phyloP scores from a whole-genome alignment of 1,140 invertebrate genomes.

The Lordiphosa clarofinis region DNA sequence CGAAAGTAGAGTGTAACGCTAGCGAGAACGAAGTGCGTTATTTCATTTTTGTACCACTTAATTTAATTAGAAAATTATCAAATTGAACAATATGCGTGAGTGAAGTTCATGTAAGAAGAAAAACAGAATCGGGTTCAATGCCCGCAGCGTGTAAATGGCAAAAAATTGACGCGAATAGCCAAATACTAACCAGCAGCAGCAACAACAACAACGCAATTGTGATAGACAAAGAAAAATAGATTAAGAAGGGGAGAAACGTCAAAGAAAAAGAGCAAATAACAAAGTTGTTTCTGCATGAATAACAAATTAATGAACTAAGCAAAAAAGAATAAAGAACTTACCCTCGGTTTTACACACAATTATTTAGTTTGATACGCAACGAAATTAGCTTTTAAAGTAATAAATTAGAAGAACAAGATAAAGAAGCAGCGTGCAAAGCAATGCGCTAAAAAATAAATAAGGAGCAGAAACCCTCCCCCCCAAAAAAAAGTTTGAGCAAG shows the following conservation, averaged over 20 bases:
- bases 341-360: slow-evolving; percentile 46
- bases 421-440: slow-evolving; percentile 34
- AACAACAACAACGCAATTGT: slow-evolving; percentile 74
- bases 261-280: slow-evolving; percentile 24
- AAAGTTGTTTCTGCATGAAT: slow-evolving; percentile 31
- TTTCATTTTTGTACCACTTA: slow-evolving; percentile 72
- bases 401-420: slow-evolving; percentile 27
- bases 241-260: slow-evolving; percentile 52
- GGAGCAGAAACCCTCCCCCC: slow-evolving; percentile 5
- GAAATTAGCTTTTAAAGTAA: slow-evolving; percentile 52
- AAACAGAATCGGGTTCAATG: slow-evolving; percentile 27
- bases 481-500: slow-evolving; percentile 13
- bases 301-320: slow-evolving; percentile 52
- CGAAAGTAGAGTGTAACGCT: no score
- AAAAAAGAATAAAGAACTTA: not conserved
- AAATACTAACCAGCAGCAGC: slow-evolving; percentile 39
- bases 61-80: slow-evolving; percentile 68
- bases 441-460: slow-evolving; percentile 65
- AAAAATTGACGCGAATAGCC: slow-evolving; percentile 59
- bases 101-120: slow-evolving; percentile 55
- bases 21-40: slow-evolving; percentile 67
- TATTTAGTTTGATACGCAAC: slow-evolving; percentile 49
- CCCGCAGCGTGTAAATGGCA: slow-evolving; percentile 51
- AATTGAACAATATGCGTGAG: slow-evolving; percentile 60
- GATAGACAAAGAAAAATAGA: slow-evolving; percentile 78